Percentiles rank a stretch among this genome's conserved stretches.
Conservation (phyloP, 2,888 invertebrate genomes). For the Drosophila tanythrix region DNA sequence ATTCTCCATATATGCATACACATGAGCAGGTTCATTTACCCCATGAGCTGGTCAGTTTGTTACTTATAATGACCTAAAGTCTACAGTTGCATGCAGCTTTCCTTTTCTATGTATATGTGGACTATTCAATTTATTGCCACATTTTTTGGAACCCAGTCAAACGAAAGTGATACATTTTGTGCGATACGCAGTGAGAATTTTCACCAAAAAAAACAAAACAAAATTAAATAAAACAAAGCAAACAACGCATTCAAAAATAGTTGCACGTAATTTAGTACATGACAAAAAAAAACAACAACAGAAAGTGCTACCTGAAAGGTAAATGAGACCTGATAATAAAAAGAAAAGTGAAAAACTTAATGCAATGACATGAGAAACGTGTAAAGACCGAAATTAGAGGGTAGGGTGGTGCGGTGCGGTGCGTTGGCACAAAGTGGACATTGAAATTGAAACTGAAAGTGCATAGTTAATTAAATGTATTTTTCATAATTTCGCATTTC, state of each 20-base stretch:
- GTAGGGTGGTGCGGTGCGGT: background rate
- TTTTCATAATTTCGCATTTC: slow-evolving; percentile 51
- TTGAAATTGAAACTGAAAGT: slow-evolving; percentile 67
- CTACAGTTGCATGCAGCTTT: slow-evolving; percentile 24
- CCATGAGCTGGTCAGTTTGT: slow-evolving; percentile 1
- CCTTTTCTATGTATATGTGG: slow-evolving; percentile 40
- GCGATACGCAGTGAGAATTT: slow-evolving; percentile 65
- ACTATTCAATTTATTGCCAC: slow-evolving; percentile 45
- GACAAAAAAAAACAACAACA: slow-evolving; percentile 34
- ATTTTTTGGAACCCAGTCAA: slow-evolving; percentile 67
- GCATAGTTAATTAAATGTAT: slow-evolving; percentile 51
- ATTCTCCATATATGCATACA: background rate
- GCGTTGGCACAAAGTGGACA: slow-evolving; percentile 6
- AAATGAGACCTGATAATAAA: slow-evolving; percentile 64
- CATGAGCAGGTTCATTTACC: slow-evolving; percentile 13
- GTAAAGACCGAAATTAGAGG: slow-evolving; percentile 38
- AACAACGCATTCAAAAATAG: slow-evolving; percentile 65
- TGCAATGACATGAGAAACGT: slow-evolving; percentile 65
- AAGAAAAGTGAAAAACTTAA: slow-evolving; percentile 61
- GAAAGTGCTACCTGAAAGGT: slow-evolving; percentile 46
- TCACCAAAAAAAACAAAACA: slow-evolving; percentile 51
- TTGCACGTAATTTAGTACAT: slow-evolving; percentile 74
- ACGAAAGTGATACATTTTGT: slow-evolving; percentile 71
- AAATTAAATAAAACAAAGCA: slow-evolving; percentile 31
- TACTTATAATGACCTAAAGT: slow-evolving; percentile 1